Evolutionary conservation across 2,888 invertebrate genomes (phyloP).

Genomic region (Latheticus oryzae): DNA sequence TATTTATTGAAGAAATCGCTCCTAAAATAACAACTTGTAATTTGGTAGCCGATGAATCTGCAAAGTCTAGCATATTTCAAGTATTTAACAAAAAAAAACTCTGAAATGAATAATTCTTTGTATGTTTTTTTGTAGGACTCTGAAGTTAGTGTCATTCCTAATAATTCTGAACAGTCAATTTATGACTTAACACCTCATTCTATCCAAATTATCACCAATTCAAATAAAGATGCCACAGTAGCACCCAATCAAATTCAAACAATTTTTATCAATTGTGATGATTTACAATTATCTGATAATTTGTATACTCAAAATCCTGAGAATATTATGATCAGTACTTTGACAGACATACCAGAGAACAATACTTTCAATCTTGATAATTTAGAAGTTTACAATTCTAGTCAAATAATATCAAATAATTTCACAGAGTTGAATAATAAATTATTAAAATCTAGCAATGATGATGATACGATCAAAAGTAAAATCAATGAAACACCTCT

Average conservation of each 20-base stretch:
- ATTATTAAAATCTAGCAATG: constrained; percentile 1
- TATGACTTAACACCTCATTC: constrained; percentile 25
- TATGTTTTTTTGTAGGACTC: background rate
- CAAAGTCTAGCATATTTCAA: too few relatives aligned
- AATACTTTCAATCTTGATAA: constrained; percentile 50
- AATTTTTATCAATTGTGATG: constrained; percentile 47
- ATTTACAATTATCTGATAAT: constrained; percentile 42
- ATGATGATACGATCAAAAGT: background rate
- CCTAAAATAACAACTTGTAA: too few relatives aligned
- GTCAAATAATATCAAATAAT: background rate
- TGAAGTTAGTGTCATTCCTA: background rate
- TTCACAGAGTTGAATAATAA: constrained; percentile 43
- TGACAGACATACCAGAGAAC: constrained; percentile 52
- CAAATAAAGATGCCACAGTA: background rate
- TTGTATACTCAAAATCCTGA: constrained; percentile 44
- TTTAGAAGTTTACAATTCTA: constrained; percentile 12
- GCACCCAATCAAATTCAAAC: constrained; percentile 37
- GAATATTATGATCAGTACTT: constrained; percentile 49
- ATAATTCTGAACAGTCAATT: constrained; percentile 8
- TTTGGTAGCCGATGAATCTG: too few relatives aligned
- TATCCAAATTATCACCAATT: constrained; percentile 25
- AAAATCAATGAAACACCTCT: background rate
- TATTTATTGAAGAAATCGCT: too few relatives aligned
- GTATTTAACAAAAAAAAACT: too few relatives aligned
- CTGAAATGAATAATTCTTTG: too few relatives aligned